Base-by-base conservation (phyloP, 2,888 invertebrate species). In the Prosopocoilus inquinatus region DNA sequence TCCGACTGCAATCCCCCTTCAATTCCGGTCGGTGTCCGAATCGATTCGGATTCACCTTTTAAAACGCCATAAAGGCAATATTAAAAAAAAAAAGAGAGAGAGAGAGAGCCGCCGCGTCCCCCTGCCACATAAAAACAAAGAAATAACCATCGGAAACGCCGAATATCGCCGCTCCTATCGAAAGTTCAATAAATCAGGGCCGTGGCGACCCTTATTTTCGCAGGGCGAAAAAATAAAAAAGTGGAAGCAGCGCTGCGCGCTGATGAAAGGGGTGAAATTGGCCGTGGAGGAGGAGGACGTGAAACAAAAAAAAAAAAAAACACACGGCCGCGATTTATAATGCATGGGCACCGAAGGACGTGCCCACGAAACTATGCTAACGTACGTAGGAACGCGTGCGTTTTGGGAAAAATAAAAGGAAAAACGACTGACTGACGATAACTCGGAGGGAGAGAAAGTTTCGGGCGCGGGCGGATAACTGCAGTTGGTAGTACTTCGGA, bases 241-340 rank as follows among this genome's bases (percentile, higher is more conserved):
- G 48, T 15, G 11, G 47, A 32, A 11, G 20, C 5, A 15, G 5
- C 41, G 39, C 7, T 9, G 50, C n/a, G n/a, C n/a, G n/a, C n/a
- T n/a, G 20, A 28, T 45, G 49, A 53, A 53, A 47, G 48, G 49
- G 53, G 53, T 53, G 53, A 53, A 53, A 53, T 16, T 41, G 35
- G 9, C 48, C 16, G 33, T 34, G 15, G 47, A 28, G 36, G 9
- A 34, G 9, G 36, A 41, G 41, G 41, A 15, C 16, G 16, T 41
- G 15, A 16, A 11, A n/a, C 39, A 13, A 11, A 38, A 11, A n/a
- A 3, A 38, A 38, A 38, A 38, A 41, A 41, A 41, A 41, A 28
- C 20, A 28, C 20, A n/a, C n/a, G n/a, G 20, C 20, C 20, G 20
- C 20, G 20, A 28, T 28, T 28, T 28, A 28, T 28, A 28, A 28